A percentile compares a stretch with the other conserved stretches of the same genome.
These are phyloP conservation scores for Orthonevra nobilis DNA, from an alignment of 2,888 invertebrate genomes.

Conservation along the genomic window DNA sequence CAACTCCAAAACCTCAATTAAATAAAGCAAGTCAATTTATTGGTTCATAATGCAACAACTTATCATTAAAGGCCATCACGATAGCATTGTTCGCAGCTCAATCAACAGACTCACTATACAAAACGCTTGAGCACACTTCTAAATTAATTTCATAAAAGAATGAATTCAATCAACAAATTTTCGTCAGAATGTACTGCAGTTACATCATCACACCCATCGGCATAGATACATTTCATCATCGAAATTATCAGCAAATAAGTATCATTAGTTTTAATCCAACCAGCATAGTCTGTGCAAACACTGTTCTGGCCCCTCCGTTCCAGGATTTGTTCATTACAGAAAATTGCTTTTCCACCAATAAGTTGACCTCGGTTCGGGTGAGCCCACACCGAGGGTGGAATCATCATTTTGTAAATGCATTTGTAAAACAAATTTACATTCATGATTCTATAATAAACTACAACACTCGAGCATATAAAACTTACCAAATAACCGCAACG, in stretches of 20 bases:
- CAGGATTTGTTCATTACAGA: slow-evolving; percentile 23
- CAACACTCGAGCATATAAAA: slow-evolving; percentile 56
- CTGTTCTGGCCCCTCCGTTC: slow-evolving; percentile 11
- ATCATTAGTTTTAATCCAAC: slow-evolving; percentile 63
- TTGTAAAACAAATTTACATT: slow-evolving; percentile 65
- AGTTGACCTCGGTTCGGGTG: neutral
- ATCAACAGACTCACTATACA: slow-evolving; percentile 21
- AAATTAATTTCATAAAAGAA: slow-evolving; percentile 65
- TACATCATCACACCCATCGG: slow-evolving; percentile 17
- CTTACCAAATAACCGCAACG: slow-evolving; percentile 58
- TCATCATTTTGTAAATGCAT: slow-evolving; percentile 57
- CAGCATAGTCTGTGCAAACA: slow-evolving; percentile 37
- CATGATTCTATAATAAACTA: slow-evolving; percentile 66
- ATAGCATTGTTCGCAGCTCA: neutral
- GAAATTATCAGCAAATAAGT: slow-evolving; percentile 61
- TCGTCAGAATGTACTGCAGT: slow-evolving; percentile 21
- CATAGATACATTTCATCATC: slow-evolving; percentile 54
- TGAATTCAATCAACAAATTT: slow-evolving; percentile 61
- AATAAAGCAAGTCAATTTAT: too few relatives aligned
- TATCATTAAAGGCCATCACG: too few relatives aligned
- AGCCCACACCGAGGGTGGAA: slow-evolving; percentile 7
- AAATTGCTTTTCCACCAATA: slow-evolving; percentile 51
- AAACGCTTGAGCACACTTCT: slow-evolving; percentile 29
- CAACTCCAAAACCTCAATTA: too few relatives aligned
- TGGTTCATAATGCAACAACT: too few relatives aligned